Evolutionary conservation across 2,113 vertebrate genomes (phyloP).

Genomic region (Triplophysa dalaica): DNA sequence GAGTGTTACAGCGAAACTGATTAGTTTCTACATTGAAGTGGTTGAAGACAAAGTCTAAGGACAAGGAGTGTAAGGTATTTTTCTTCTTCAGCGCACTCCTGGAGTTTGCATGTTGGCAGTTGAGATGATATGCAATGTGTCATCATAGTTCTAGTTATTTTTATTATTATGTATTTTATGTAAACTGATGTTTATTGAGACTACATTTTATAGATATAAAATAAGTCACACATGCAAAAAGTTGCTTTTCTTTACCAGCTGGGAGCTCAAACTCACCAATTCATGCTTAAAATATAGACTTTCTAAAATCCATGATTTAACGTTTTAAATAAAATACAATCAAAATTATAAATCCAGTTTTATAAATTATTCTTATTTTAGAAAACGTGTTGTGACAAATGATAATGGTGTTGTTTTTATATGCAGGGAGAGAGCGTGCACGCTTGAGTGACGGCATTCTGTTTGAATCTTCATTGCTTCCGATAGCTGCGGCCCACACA

Average conservation of each 20-base stretch:
- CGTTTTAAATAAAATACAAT: too few relatives aligned
- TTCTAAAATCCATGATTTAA: too few relatives aligned
- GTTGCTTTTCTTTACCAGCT: too few relatives aligned
- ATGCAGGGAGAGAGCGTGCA: background rate
- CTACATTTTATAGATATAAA: too few relatives aligned
- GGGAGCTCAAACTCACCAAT: background rate
- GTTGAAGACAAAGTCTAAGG: background rate
- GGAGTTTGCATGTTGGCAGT: background rate
- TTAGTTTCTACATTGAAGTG: background rate
- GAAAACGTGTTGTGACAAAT: background rate
- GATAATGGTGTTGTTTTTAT: background rate
- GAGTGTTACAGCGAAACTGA: background rate
- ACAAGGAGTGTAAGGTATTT: too few relatives aligned
- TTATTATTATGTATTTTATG: too few relatives aligned
- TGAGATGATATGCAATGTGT: background rate
- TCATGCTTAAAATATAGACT: too few relatives aligned
- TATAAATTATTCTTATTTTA: too few relatives aligned
- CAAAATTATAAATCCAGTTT: too few relatives aligned
- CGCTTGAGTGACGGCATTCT: background rate
- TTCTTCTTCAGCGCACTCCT: background rate
- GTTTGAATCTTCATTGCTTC: background rate
- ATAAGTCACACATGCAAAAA: too few relatives aligned
- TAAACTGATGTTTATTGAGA: too few relatives aligned
- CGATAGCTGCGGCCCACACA: conserved; percentile 29
- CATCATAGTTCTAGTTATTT: background rate